phyloP scores from a whole-genome alignment of 2,888 invertebrate species.

The Malthinus seriepunctatus region DNA sequence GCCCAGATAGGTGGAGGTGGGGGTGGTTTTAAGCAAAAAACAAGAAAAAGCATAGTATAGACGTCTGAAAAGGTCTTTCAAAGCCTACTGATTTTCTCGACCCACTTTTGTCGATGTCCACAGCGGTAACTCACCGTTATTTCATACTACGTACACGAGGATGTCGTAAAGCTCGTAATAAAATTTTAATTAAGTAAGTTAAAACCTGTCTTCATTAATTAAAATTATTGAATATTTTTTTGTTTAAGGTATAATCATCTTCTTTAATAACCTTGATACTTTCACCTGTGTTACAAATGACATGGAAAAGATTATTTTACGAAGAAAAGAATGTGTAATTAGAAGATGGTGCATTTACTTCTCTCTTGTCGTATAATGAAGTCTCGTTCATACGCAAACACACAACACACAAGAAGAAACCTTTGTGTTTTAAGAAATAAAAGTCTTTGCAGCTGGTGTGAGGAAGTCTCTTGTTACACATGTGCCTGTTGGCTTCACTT shows the following conservation, averaged over 20 bases:
- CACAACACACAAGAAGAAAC: constrained; percentile 34
- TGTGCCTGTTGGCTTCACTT: constrained; percentile 33
- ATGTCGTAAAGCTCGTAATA: no score
- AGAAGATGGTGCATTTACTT: background rate
- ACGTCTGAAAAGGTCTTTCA: no score
- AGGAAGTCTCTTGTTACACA: constrained; percentile 51
- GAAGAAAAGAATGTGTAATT: background rate
- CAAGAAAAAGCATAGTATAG: no score
- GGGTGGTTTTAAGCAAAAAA: no score
- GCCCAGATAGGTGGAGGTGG: no score
- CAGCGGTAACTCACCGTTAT: no score
- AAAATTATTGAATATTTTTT: no score
- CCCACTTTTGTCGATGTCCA: no score
- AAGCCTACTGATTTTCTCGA: no score
- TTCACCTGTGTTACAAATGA: constrained; percentile 1
- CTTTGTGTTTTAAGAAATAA: constrained; percentile 40
- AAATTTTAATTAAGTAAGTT: no score
- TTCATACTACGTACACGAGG: no score
- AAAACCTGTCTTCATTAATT: no score
- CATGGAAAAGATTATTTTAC: background rate
- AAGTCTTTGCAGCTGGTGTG: constrained; percentile 48
- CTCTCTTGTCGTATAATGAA: background rate
- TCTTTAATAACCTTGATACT: constrained; percentile 1
- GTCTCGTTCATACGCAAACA: background rate
- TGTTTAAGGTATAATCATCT: background rate